Evolutionary conservation across 2,113 vertebrate genomes (phyloP).

Genomic region (Onychorhynchus coronatus): DNA sequence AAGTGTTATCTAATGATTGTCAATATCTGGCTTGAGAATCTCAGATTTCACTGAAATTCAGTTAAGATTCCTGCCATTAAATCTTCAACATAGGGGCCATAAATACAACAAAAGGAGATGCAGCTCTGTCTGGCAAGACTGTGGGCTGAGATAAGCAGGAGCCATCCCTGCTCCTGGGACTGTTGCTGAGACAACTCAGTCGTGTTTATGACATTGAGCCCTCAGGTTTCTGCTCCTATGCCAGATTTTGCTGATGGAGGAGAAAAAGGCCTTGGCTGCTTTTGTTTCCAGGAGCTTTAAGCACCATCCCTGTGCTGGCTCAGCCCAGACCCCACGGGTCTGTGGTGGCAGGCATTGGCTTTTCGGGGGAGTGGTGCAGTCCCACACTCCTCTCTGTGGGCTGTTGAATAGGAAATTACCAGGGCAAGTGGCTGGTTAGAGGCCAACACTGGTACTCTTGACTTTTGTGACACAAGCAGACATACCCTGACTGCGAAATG

Average conservation of each 20-base stretch:
- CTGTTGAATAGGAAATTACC: not conserved
- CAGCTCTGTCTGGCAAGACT: not conserved
- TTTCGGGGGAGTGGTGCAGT: not conserved
- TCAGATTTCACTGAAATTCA: not conserved
- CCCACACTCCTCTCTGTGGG: not conserved
- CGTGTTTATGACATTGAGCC: not conserved
- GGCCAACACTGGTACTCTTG: not conserved
- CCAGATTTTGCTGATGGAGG: not conserved
- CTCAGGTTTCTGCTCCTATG: not conserved
- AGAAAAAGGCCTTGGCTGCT: not conserved
- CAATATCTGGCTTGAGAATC: not conserved
- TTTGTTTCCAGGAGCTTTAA: accelerated
- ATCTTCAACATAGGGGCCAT: not conserved
- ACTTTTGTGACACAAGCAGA: not conserved
- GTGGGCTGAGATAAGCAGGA: not conserved
- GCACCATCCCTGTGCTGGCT: too few relatives aligned
- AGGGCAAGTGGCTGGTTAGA: not conserved
- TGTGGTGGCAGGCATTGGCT: not conserved
- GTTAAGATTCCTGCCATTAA: not conserved
- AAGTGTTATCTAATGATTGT: not conserved
- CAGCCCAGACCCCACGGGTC: accelerated
- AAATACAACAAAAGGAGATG: not conserved
- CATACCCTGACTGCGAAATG: not conserved
- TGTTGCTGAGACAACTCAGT: not conserved
- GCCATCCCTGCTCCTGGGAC: not conserved